These are phyloP conservation scores for Sebastes kiyomatsui DNA, from an alignment of 2,797 vertebrate genomes.

Conservation along the genomic window DNA sequence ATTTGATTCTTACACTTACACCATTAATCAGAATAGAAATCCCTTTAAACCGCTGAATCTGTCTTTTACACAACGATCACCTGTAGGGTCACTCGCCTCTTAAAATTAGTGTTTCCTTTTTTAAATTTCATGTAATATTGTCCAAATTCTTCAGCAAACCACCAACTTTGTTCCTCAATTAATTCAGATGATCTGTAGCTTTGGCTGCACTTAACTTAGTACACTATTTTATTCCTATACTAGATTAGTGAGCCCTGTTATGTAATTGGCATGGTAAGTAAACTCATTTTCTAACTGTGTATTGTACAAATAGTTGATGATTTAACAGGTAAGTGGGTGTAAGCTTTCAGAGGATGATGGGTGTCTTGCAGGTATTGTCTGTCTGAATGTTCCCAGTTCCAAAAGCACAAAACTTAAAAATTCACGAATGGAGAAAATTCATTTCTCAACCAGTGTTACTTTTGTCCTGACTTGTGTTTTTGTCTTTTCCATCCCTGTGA, in stretches of 20 bases:
- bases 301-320: not conserved
- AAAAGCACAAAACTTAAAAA: slow-evolving; percentile 17
- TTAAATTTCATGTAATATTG: not conserved
- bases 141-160: not conserved
- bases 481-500: slow-evolving; percentile 40
- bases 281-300: slow-evolving; percentile 1
- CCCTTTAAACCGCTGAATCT: not conserved
- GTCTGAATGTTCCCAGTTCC: slow-evolving; percentile 26
- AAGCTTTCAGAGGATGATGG: slow-evolving; percentile 24
- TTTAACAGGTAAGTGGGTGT: slow-evolving; percentile 56
- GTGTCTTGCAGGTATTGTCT: slow-evolving; percentile 59
- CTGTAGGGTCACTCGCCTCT: not conserved
- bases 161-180: not conserved
- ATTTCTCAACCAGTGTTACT: not conserved
- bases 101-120: not conserved
- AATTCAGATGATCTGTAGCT: not conserved
- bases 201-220: slow-evolving; percentile 2
- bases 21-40: not conserved
- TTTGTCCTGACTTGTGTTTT: slow-evolving; percentile 14
- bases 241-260: slow-evolving; percentile 12
- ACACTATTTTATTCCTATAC: not conserved
- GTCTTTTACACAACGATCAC: not conserved
- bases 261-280: slow-evolving; percentile 47
- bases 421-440: not conserved
- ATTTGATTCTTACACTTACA: not conserved